Evolutionary conservation across 1,140 invertebrate species (phyloP), one percentile per base, ranked within the genome.

Genomic region (Leptestheria dahalacensis): DNA sequence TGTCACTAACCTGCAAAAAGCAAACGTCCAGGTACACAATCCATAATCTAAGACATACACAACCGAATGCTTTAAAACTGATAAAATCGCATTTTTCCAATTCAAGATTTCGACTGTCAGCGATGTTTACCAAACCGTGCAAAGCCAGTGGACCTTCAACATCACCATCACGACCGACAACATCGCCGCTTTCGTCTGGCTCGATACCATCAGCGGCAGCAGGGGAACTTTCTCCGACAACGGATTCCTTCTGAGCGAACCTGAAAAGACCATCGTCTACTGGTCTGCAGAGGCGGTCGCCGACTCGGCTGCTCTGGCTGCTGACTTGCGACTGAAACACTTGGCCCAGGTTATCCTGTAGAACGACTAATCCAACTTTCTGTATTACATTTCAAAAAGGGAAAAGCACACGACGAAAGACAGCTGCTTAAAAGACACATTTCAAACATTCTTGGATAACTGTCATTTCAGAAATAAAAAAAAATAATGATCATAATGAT

Each of bases 171-270:
- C 58, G 21, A 74, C 78, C 6, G 63, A 75, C 49, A 66, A 68
- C 10, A 71, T 81, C 54, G 77, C 79, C 26, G 70, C 78, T 18
- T 85, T 84, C 68, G 78, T 83, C 0, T 83, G 80, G 78, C 60
- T 85, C 3, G 79, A 83, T 59, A 55, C 53, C 15, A 64, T 71
- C 0, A 67, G 69, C 18, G 57, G 64, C 28, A 63, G 71, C 15
- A 59, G 59, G 48, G 81, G 80, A 3, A 68, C 67, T 55, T 84
- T 84, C 67, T 80, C 78, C 3, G 75, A 81, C 64, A 84, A 84
- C 72, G 82, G 82, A 2, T 84, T 84, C 64, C 64, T 74, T 1
- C 67, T 75, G 53, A n/a, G 25, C 15, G 33, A 26, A 6, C 20
- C 53, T 28, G 33, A 24, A 1, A 55, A 55, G 33, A 55, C 53